phyloP scores from a whole-genome alignment of 2,113 vertebrate species.

The Odocoileus hemionus region DNA sequence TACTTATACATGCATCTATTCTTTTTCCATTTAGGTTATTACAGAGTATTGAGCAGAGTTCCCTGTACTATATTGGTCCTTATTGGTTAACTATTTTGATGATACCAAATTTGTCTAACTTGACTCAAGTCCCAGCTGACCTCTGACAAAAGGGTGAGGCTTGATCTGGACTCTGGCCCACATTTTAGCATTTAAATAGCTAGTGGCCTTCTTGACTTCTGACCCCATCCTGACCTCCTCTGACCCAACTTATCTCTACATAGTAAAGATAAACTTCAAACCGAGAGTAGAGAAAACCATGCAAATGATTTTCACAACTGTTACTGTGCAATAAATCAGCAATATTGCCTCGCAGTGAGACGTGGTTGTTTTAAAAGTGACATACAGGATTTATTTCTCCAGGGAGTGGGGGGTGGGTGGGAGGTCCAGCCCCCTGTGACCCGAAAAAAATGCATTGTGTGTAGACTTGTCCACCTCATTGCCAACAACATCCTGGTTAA shows the following conservation, averaged over 20 bases:
- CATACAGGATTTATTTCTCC: background rate
- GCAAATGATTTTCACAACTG: background rate
- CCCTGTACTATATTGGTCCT: background rate
- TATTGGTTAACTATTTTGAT: background rate
- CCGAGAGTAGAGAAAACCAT: background rate
- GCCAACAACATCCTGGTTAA: background rate
- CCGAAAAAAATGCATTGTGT: background rate
- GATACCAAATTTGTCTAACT: background rate
- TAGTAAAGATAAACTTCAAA: constrained; percentile 16
- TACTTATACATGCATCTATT: background rate
- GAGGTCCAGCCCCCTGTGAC: background rate
- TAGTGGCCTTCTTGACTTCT: background rate
- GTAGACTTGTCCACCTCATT: background rate
- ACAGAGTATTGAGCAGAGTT: background rate
- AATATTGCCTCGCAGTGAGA: background rate
- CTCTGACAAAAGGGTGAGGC: background rate
- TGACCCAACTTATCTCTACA: background rate
- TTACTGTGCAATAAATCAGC: background rate
- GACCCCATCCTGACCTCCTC: background rate
- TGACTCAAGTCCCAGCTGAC: background rate
- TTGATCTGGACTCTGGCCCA: background rate
- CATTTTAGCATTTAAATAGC: background rate
- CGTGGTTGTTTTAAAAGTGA: background rate
- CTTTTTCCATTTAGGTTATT: background rate
- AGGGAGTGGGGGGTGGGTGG: background rate